These are phyloP conservation scores for Augochlora pura DNA, from an alignment of 1,140 invertebrate genomes.

Conservation along the genomic window DNA sequence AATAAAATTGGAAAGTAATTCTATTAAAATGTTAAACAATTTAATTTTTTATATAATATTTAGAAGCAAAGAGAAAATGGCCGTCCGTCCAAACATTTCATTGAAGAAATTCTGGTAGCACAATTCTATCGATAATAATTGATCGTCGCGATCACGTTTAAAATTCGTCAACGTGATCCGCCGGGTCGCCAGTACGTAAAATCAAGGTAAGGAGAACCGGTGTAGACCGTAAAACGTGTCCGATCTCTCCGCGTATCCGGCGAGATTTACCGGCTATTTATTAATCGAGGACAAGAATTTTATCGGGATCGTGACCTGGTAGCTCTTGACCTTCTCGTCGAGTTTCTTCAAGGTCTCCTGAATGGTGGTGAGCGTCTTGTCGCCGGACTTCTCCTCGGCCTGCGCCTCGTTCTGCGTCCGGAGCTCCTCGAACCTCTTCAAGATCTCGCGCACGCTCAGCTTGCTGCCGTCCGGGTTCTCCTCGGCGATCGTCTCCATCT, in stretches of 20 bases:
- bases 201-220: background rate
- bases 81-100: too few species aligned
- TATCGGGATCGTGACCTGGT: slow-evolving; percentile 70
- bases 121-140: too few species aligned
- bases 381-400: slow-evolving; percentile 74
- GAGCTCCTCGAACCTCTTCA: slow-evolving; percentile 89
- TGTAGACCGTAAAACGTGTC: background rate
- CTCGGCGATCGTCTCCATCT: slow-evolving; percentile 90
- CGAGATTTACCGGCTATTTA: slow-evolving; percentile 19
- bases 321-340: slow-evolving; percentile 79
- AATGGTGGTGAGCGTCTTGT: slow-evolving; percentile 77
- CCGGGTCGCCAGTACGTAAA: background rate
- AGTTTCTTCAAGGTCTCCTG: slow-evolving; percentile 79
- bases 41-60: too few species aligned
- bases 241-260: background rate
- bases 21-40: too few species aligned
- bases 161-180: too few species aligned
- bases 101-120: too few species aligned
- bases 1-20: too few species aligned
- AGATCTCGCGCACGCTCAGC: slow-evolving; percentile 89
- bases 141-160: too few species aligned
- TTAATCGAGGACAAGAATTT: slow-evolving; percentile 42
- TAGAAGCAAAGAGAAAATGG: too few species aligned
- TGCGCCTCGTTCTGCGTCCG: slow-evolving; percentile 71
- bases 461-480: slow-evolving; percentile 86